Conservation (phyloP, 2,113 vertebrate genomes). For the Tetrax tetrax region DNA sequence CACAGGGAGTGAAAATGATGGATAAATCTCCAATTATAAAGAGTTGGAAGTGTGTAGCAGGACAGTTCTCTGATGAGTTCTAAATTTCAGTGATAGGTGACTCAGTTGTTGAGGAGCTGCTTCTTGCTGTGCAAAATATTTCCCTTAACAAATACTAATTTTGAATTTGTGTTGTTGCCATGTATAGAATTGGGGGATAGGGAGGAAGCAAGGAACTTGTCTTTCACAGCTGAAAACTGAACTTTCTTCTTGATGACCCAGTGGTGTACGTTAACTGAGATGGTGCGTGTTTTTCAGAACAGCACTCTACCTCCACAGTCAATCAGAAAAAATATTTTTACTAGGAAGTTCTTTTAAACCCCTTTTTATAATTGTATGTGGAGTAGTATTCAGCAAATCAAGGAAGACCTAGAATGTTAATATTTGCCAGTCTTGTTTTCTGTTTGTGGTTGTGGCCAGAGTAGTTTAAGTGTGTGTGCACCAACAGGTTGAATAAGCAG, state of each 20-base stretch:
- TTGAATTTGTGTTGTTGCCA: neutral
- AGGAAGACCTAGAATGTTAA: neutral
- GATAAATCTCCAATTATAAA: neutral
- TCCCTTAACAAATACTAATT: neutral
- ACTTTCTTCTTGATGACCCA: neutral
- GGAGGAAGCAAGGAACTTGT: neutral
- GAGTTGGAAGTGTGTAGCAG: neutral
- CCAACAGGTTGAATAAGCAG: neutral
- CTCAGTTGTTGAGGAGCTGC: neutral
- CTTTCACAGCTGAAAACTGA: neutral
- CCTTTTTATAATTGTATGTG: neutral
- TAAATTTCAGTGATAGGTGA: neutral
- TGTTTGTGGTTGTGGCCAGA: neutral
- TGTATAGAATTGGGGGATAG: neutral
- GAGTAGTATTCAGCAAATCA: neutral
- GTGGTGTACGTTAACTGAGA: neutral
- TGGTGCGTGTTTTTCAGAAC: neutral
- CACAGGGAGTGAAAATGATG: accelerated
- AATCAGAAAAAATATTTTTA: neutral
- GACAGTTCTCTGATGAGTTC: neutral
- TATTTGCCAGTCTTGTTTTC: neutral
- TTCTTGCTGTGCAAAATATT: neutral
- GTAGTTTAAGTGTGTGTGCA: neutral
- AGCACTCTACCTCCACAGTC: neutral
- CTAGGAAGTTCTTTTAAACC: neutral